A percentile compares a stretch with the other conserved stretches of the same genome.
Conservation (phyloP, 2,888 invertebrate species). For the Gymnosoma rotundatum region DNA sequence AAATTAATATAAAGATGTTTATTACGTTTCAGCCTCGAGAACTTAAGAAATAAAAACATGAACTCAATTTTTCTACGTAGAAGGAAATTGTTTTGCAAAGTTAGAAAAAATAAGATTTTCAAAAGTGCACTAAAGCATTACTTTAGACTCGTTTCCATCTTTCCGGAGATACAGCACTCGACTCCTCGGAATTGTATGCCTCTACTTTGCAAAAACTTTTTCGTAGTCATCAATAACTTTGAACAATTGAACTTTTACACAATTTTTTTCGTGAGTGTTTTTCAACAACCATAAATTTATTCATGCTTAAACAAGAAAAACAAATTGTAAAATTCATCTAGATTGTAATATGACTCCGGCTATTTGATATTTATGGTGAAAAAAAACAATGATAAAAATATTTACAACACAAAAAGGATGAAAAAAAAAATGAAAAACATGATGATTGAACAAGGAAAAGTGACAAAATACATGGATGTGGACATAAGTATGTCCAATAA, state of each 20-base stretch:
- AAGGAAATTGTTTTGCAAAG: no score
- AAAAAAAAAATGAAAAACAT: conserved; percentile 58
- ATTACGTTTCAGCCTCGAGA: no score
- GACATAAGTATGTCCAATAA: conserved; percentile 56
- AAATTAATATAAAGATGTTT: no score
- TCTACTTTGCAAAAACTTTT: no score
- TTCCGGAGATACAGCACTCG: no score
- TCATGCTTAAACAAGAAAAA: conserved; percentile 59
- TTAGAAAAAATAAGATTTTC: no score
- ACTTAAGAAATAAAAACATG: no score
- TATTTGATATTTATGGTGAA: conserved; percentile 43
- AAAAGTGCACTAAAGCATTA: no score
- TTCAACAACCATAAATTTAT: conserved; percentile 43
- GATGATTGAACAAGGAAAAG: conserved; percentile 67
- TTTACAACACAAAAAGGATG: neutral
- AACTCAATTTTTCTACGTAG: no score
- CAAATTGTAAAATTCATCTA: conserved; percentile 61
- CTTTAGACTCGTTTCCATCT: no score
- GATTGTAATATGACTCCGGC: conserved; percentile 43
- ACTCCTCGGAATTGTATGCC: no score
- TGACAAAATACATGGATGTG: conserved; percentile 68
- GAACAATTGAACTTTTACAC: neutral
- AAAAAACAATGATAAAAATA: neutral
- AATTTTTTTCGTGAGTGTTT: conserved; percentile 38
- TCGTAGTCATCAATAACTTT: neutral